A percentile compares a stretch with the other conserved stretches of the same genome.
These are phyloP conservation scores for Sciurus vulgaris DNA, from an alignment of 2,797 vertebrate genomes.

Conservation along the genomic window DNA sequence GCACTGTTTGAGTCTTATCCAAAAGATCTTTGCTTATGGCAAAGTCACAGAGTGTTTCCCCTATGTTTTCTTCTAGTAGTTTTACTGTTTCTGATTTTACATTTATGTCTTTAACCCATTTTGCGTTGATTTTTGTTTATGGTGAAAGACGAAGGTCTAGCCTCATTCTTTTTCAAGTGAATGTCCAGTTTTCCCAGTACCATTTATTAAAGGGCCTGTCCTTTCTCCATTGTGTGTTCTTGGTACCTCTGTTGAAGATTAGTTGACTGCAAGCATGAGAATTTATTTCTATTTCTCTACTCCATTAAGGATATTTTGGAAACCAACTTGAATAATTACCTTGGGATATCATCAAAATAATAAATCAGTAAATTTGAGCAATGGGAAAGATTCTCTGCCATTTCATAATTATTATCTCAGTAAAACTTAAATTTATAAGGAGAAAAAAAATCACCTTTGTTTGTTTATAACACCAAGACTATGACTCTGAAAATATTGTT, in stretches of 20 bases:
- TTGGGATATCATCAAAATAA: constrained; percentile 25
- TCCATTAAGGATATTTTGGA: background rate
- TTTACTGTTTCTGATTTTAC: background rate
- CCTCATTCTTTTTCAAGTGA: background rate
- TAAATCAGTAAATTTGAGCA: background rate
- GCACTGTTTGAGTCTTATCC: background rate
- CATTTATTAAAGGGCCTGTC: too few relatives aligned
- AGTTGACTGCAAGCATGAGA: background rate
- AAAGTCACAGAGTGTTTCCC: background rate
- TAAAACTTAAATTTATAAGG: constrained; percentile 2
- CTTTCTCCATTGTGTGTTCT: background rate
- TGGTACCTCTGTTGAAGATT: background rate
- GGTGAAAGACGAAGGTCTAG: background rate
- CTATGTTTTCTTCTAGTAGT: background rate
- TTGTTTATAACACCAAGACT: background rate
- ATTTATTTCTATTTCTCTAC: background rate
- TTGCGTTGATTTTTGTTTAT: background rate
- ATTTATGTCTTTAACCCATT: background rate
- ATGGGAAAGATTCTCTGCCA: constrained; percentile 11
- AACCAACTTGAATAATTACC: constrained; percentile 53
- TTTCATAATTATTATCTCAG: constrained; percentile 44
- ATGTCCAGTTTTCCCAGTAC: background rate
- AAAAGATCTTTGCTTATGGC: background rate
- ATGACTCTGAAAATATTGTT: constrained; percentile 19
- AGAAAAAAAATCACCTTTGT: background rate